Base-by-base conservation (phyloP, 2,797 vertebrate species). In the Synaphobranchus kaupii region DNA sequence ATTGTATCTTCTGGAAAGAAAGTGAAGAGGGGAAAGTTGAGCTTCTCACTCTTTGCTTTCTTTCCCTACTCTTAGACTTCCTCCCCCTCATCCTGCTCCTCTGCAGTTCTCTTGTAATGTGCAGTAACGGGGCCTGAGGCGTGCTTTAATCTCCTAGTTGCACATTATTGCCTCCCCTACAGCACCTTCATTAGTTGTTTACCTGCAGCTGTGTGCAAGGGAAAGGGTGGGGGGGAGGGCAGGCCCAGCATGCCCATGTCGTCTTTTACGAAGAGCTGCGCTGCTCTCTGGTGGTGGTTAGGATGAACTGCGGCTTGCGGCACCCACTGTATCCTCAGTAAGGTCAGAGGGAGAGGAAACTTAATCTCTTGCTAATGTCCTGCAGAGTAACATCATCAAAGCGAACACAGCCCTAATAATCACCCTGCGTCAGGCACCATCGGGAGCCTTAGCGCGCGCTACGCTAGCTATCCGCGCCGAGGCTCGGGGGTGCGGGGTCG, bases 121-220 rank as follows among this genome's bases (percentile, higher is more conserved):
- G 71, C 71, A 39, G 71, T 13, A 60, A 68, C 50, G 56, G 85
- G 28, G 60, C 87, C 87, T 34, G 31, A 78, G 52, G 87, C 85
- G 47, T 50, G 63, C 87, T 86, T 88, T 88, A 88, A 83, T 88
- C 87, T 88, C 81, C 80, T 10, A 66, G 85, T 68, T 88, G 84
- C 87, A 88, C 84, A 80, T 88, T 88, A 52, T 78, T 81, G 52
- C 34, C 22, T 28, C 58, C 84, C 85, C 87, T 31, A 52, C 85
- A 88, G 87, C 87, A 60, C 84, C 80, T 86, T 88, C 84, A 88
- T 88, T 88, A 86, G 85, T 84, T 66, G 60, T 83, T 84, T 78
- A 54, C 80, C 80, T 28, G 68, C 78, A 76, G 78, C 84, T 81
- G 66, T 44, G 50, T 50, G 86, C 17, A 12, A 13, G 34, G 17